phyloP scores from a whole-genome alignment of 2,113 vertebrate genomes.

The Centropus bengalensis region DNA sequence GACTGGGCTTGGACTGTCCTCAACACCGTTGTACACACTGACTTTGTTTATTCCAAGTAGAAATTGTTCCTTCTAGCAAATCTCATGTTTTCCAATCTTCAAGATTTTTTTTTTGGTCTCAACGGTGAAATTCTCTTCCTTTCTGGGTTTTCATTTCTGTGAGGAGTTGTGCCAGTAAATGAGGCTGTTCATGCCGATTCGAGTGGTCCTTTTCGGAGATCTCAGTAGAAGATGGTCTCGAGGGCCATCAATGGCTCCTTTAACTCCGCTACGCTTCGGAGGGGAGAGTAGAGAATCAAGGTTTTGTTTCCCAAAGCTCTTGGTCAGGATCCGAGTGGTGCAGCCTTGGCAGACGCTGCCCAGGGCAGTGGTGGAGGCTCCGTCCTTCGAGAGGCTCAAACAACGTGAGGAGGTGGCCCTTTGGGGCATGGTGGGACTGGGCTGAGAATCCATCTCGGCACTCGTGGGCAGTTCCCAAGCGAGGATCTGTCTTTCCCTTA shows the following conservation, averaged over 20 bases:
- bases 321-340: not conserved
- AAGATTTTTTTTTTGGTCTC: not conserved
- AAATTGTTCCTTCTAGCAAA: not conserved
- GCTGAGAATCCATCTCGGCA: not conserved
- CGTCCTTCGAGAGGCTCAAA: too few species aligned
- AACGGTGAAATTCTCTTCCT: not conserved
- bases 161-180: not conserved
- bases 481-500: not conserved
- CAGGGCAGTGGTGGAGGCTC: too few species aligned
- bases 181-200: not conserved
- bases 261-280: not conserved
- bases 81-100: not conserved
- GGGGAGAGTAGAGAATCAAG: not conserved
- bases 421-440: too few species aligned
- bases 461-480: not conserved
- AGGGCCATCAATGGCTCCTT: not conserved
- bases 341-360: too few species aligned
- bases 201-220: not conserved
- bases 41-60: not conserved
- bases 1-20: not conserved
- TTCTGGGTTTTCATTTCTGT: not conserved
- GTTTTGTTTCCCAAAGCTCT: not conserved
- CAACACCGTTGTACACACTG: not conserved
- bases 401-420: too few species aligned
- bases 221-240: not conserved